Base-by-base conservation (phyloP, 2,113 vertebrate species). In the Python bivittatus region DNA sequence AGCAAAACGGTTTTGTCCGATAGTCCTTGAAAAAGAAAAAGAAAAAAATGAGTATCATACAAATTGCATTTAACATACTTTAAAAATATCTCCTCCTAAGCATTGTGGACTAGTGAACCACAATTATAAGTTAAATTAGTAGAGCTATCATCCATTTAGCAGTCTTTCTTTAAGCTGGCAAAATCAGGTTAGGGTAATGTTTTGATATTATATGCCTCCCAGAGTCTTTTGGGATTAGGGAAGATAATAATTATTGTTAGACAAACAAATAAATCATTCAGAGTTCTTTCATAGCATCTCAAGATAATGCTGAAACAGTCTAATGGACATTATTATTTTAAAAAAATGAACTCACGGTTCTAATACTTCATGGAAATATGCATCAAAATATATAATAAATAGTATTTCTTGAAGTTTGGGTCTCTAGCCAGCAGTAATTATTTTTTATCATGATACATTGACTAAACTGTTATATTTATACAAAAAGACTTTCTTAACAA, bases 1-100 rank as follows among this genome's bases (percentile, higher is more conserved):
- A 99, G 98, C 99, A 99, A 96, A 99, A 99, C 91, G 99, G 99
- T 97, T 99, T 99, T 95, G 99, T 99, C 96, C 99, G 98, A 97
- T 99, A 99, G 95, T 99, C 99, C 99, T 99, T 96, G 22, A 96
- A 95, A 97, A 86, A 97, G 38, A 44, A 42, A 88, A 92, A 95
- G 95, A 86, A 96, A 88, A 42, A 92, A 91, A 23, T 96, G 9
- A 96, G 88, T 84, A 95, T 1, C 20, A 88, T 58, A 86, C 91
- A 89, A 52, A 89, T 52, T 13, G 29, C 87, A 90, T 88, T 83
- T 17, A 54, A 88, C 3, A 60, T 9, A 58, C 15, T 58, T 44
- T 42, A 33, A 20, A 12, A 20, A 12, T 72, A 8, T 4, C 42
- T 11, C 6, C 20, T 27, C 12, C 38, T 27, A 33, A 89, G 61